Conservation (phyloP, 2,113 vertebrate genomes). For the Neodontobutis hainanensis region DNA sequence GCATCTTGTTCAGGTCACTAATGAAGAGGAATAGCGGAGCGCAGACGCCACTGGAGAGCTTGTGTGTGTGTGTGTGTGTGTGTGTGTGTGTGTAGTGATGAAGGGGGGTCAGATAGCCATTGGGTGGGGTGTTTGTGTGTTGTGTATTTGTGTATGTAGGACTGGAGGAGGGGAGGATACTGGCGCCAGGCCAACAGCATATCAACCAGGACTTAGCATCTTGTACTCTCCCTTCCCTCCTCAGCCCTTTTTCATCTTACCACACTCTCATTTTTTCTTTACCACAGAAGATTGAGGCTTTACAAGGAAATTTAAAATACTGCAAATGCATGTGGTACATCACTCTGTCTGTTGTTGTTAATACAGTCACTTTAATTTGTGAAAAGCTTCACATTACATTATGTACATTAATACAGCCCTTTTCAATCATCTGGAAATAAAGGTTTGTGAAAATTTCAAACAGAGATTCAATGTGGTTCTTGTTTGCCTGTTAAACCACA, state of each 20-base stretch:
- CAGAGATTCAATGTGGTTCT: no score
- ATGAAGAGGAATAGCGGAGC: constrained; percentile 71
- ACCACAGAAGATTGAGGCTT: constrained; percentile 3
- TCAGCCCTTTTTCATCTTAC: constrained; percentile 44
- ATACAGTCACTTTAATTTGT: no score
- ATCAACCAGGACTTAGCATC: constrained; percentile 67
- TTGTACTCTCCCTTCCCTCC: constrained; percentile 44
- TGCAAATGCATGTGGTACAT: no score
- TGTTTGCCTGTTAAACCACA: no score
- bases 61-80: constrained; percentile 13
- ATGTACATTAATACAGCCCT: no score
- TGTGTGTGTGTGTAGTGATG: constrained; percentile 1
- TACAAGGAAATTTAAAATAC: no score
- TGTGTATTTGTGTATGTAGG: constrained; percentile 22
- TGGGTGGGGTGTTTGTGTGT: constrained; percentile 41
- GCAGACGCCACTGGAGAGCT: constrained; percentile 61
- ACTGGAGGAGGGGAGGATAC: constrained; percentile 25
- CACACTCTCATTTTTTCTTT: constrained; percentile 16
- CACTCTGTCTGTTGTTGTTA: no score
- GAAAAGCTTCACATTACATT: no score
- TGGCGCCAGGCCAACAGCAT: constrained; percentile 63
- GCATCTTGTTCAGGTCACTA: constrained; percentile 75
- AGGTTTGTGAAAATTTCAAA: no score
- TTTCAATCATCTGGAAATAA: no score
- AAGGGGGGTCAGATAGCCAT: constrained; percentile 43